Base-by-base conservation (phyloP, 2,888 invertebrate genomes). In the Aspidiotus destructor region DNA sequence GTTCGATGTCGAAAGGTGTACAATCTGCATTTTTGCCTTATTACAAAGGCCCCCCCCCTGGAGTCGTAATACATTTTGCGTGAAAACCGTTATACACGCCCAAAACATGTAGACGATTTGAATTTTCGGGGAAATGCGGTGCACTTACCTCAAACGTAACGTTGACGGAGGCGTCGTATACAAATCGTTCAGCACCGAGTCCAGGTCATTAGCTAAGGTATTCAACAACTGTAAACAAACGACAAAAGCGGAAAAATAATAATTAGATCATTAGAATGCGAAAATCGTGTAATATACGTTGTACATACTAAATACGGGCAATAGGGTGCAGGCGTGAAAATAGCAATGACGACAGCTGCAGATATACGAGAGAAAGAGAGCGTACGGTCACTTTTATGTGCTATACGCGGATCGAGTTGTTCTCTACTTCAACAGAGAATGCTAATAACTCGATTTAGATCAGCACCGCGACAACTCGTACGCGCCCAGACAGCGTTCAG, bases 121-220 rank as follows among this genome's bases (percentile, higher is more conserved):
- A 15, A 55, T 55, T 55, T 55, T 55, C 13, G 16, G 55, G 10
- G 15, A 54, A 54, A 48, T 13, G 6, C n/a, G 48, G 10, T 48
- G 48, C 48, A n/a, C 28, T 64, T 58, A 65, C 65, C 65, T 57
- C n/a, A 58, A 70, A 71, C 61, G 70, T 17, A 70, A 70, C 67
- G 71, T 71, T 41, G 72, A 78, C 40, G 80, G 79, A 53, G 84
- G 84, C 69, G 86, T 84, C 73, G 88, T 86, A 76, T 89, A 88
- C 71, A 92, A 81, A 77, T 91, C 90, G 74, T 85, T 86, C 75
- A 92, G 83, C 88, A 90, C 89, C 74, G 87, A 86, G 79, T 92
- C 91, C 80, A 92, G 81, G 80, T 91, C 91, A 75, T 85, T 85
- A 71, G 91, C 91, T 75, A 92, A 80, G 69, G 87, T 85, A 79